A percentile compares a stretch with the other conserved stretches of the same genome.
Evolutionary conservation across 2,888 invertebrate genomes (phyloP).

Genomic region (Trachelus iudaicus): DNA sequence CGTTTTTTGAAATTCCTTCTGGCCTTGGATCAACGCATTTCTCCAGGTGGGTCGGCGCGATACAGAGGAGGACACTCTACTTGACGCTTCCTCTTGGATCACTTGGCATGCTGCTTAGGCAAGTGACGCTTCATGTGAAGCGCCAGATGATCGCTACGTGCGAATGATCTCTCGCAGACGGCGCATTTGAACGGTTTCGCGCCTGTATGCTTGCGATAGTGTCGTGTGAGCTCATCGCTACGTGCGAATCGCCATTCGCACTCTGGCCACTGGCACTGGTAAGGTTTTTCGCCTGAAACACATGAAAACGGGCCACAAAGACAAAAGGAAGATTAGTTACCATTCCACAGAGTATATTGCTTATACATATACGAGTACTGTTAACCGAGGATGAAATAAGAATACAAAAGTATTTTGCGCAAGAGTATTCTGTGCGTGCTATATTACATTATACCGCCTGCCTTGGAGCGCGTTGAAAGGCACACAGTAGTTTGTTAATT

Average conservation of each 20-base stretch:
- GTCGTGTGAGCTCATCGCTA: constrained; percentile 95
- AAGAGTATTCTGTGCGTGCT: neutral
- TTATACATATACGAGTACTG: neutral
- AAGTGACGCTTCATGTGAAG: constrained; percentile 97
- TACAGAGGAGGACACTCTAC: neutral
- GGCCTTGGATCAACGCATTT: neutral
- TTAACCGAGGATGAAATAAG: neutral
- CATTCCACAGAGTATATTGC: neutral
- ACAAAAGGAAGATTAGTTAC: neutral
- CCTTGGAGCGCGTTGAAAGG: neutral
- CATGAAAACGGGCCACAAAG: neutral
- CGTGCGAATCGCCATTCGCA: constrained; percentile 98
- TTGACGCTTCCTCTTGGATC: constrained; percentile 56
- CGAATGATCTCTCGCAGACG: constrained; percentile 94
- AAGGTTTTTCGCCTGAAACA: constrained; percentile 93
- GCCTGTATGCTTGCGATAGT: constrained; percentile 97
- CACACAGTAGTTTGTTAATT: neutral
- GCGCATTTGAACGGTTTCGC: constrained; percentile 97
- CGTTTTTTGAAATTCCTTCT: neutral
- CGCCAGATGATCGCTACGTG: constrained; percentile 94
- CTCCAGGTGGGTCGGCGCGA: neutral
- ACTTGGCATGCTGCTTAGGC: constrained; percentile 84
- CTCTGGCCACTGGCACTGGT: constrained; percentile 97
- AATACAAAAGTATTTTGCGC: neutral
- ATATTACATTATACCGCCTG: neutral